Conservation (phyloP, 2,797 vertebrate species). For the Carcharodon carcharias region DNA sequence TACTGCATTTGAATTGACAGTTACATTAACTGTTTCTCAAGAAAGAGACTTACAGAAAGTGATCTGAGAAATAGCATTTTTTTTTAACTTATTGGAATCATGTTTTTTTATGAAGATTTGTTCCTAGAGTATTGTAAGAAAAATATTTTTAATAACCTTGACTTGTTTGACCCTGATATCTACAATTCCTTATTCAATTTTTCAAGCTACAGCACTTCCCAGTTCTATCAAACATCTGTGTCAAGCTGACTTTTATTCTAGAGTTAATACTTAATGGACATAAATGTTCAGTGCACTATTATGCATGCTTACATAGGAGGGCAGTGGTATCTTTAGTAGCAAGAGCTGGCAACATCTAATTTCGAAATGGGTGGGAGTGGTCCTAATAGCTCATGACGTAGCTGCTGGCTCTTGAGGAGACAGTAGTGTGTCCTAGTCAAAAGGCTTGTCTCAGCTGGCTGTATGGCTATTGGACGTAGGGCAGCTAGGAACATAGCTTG, state of each 20-base stretch:
- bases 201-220: background rate
- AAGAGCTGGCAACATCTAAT: background rate
- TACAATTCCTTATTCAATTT: background rate
- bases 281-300: background rate
- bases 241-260: background rate
- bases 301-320: background rate
- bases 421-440: background rate
- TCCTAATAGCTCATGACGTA: background rate
- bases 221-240: background rate
- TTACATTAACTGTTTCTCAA: background rate
- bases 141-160: background rate
- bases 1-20: background rate
- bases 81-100: background rate
- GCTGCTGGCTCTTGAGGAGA: background rate
- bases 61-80: background rate
- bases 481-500: background rate
- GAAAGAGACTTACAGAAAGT: background rate
- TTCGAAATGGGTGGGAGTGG: background rate
- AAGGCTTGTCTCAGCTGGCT: background rate
- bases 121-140: background rate
- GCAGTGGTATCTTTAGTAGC: background rate
- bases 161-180: background rate
- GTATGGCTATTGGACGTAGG: background rate
- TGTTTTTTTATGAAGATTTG: background rate
- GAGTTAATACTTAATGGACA: background rate